Evolutionary conservation across 2,888 invertebrate genomes (phyloP).

Genomic region (Synanthedon tipuliformis): DNA sequence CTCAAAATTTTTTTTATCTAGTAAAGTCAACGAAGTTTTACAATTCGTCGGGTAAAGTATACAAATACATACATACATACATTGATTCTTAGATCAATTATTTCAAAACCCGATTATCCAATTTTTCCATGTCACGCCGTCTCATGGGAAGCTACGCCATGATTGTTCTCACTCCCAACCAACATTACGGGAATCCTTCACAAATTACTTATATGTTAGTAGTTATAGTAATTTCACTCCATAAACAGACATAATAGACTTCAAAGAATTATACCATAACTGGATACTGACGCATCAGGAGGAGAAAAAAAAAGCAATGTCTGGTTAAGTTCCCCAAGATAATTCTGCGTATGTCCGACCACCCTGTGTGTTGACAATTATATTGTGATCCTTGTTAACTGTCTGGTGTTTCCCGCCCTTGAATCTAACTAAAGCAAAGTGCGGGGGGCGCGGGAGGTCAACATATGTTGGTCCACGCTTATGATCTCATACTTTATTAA

Average conservation of each 20-base stretch:
- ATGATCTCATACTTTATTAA: conserved; percentile 27
- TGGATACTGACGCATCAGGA: conserved; percentile 17
- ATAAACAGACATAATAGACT: background rate
- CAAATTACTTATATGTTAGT: background rate
- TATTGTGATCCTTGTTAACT: conserved; percentile 10
- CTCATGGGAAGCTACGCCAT: background rate
- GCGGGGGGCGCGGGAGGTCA: conserved; percentile 2
- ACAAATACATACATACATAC: background rate
- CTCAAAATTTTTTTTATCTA: too few relatives aligned
- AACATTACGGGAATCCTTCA: background rate
- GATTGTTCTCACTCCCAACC: background rate
- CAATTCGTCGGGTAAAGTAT: too few relatives aligned
- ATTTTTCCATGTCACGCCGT: background rate
- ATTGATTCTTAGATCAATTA: background rate
- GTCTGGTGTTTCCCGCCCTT: background rate
- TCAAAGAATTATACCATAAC: background rate
- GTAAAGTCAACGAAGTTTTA: too few relatives aligned
- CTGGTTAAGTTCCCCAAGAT: conserved; percentile 16
- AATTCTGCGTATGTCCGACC: conserved; percentile 16
- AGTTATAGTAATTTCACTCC: background rate
- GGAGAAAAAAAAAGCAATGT: conserved; percentile 18
- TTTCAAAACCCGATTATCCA: background rate
- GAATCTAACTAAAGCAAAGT: background rate
- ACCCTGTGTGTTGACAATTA: conserved; percentile 8
- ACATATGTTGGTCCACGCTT: conserved; percentile 6